phyloP scores from a whole-genome alignment of 1,140 invertebrate genomes.

The Rhyzopertha dominica region DNA sequence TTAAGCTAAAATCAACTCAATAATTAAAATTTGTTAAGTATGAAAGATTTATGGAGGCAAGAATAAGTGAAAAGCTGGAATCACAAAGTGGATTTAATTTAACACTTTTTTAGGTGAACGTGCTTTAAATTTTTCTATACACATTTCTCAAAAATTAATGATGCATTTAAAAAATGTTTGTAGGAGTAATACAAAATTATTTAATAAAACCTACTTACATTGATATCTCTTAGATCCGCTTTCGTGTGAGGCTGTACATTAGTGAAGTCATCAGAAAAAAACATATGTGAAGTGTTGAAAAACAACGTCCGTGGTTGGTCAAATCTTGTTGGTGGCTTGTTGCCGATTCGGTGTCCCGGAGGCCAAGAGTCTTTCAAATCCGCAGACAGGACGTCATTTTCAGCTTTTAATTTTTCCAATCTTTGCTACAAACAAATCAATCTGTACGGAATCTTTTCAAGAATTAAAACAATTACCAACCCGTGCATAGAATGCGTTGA shows the following conservation, averaged over 20 bases:
- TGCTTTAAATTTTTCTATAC: no score
- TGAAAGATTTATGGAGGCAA: no score
- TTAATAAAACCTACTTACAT: conserved; percentile 44
- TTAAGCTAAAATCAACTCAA: no score
- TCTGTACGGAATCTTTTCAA: conserved; percentile 3
- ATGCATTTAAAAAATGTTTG: no score
- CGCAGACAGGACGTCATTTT: conserved; percentile 48
- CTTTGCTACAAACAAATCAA: conserved; percentile 45
- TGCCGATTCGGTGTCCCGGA: conserved; percentile 64
- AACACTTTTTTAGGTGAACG: no score
- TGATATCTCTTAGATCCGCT: conserved; percentile 61
- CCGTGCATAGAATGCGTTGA: conserved; percentile 65
- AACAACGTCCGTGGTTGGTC: conserved; percentile 80
- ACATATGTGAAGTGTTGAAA: conserved; percentile 79
- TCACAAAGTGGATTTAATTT: no score
- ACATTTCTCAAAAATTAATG: no score
- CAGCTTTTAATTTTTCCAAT: conserved; percentile 48
- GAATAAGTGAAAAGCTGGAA: no score
- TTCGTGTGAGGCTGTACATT: conserved; percentile 54
- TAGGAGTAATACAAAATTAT: no score
- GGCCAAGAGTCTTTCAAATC: conserved; percentile 64
- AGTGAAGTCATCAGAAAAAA: conserved; percentile 64
- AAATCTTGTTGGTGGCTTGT: conserved; percentile 69
- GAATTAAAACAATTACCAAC: conserved; percentile 43
- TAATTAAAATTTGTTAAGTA: no score